These are phyloP conservation scores for Ptychadena robeensis DNA, from an alignment of 2,797 vertebrate genomes.

Conservation along the genomic window DNA sequence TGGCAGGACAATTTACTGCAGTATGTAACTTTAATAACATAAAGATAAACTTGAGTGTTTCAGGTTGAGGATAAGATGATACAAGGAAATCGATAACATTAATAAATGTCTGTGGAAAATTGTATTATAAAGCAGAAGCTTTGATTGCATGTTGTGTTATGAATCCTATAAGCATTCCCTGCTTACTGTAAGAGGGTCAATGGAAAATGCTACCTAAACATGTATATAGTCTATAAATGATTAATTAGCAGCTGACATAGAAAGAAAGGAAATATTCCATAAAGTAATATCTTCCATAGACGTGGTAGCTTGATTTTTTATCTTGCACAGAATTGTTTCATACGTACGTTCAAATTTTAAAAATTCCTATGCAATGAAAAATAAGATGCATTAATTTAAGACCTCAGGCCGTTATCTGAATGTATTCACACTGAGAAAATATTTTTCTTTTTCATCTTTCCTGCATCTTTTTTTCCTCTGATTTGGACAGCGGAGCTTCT, in stretches of 20 bases:
- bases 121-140: neutral
- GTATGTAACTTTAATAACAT: neutral
- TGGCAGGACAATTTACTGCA: neutral
- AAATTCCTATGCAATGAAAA: neutral
- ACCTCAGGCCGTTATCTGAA: neutral
- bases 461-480: neutral
- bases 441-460: too few relatives aligned
- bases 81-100: too few relatives aligned
- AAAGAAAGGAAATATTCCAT: neutral
- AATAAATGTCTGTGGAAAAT: neutral
- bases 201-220: neutral
- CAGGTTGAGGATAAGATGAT: too few relatives aligned
- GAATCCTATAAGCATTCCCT: neutral
- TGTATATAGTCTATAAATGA: neutral
- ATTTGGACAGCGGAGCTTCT: neutral
- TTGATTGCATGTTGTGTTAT: neutral
- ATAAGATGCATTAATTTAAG: too few relatives aligned
- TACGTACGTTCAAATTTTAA: too few relatives aligned
- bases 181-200: neutral
- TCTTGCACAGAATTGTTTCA: too few relatives aligned
- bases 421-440: neutral
- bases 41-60: neutral
- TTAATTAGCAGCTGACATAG: neutral
- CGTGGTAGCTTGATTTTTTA: neutral
- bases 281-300: neutral